Base-by-base conservation (phyloP, 2,888 invertebrate genomes). In the Ernsta delagoae region DNA sequence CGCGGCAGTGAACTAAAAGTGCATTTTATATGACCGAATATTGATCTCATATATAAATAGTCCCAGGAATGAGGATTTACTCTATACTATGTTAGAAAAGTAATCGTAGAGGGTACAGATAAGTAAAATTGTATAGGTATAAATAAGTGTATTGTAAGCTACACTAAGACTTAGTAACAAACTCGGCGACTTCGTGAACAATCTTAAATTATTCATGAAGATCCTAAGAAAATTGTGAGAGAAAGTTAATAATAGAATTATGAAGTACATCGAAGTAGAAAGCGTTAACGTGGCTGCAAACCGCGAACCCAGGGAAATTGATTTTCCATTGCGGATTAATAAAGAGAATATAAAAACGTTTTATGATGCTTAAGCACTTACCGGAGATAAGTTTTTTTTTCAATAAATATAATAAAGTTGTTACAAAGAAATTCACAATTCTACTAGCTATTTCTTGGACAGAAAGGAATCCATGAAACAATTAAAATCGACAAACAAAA, bases 161-260 rank as follows among this genome's bases (percentile, higher is more conserved):
- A 36, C 2, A 41, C 8, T 41, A 41, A 59, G 41, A 41, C 7
- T 3, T 34, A n/a, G 56, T 12, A 5, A 56, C n/a, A 7, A 7
- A 36, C 7, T 34, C 56, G 3, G 31, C 56, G 45, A 59, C 9
- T 59, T 57, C 48, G 39, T 24, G 45, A 68, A 39, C 56, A 56
- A 62, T 36, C 57, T 61, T 24, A 31, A 36, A 48, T 48, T 57
- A 63, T 68, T 63, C 62, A 63, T 57, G 34, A 57, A 62, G 57
- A 31, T 39, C 12, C 56, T 59, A 62, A 59, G 48, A 64, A 59
- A 64, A 64, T 65, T 62, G 70, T 80, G 81, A 76, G 82, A 82
- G 82, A 82, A 83, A 83, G 83, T 81, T 78, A 77, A 79, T 81
- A 80, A 85, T 79, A 73, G 77, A 75, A 75, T 73, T 76, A 72